Conservation (phyloP, 2,797 vertebrate genomes). For the Malurus leucopterus region DNA sequence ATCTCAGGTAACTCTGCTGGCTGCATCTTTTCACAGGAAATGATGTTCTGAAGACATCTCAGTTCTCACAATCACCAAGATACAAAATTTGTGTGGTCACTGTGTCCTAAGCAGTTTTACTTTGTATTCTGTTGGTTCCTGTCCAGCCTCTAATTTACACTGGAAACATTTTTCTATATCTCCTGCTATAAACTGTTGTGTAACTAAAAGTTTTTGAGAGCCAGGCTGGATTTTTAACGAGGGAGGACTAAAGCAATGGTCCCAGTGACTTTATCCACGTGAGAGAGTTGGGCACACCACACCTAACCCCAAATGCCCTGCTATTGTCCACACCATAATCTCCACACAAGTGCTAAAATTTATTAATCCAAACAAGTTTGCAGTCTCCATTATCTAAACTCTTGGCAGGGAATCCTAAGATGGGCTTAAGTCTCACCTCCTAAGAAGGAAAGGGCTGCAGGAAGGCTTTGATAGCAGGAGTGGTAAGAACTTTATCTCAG, state of each 20-base stretch:
- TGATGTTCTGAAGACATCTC: neutral
- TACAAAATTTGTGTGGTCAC: neutral
- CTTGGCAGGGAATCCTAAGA: constrained; percentile 7
- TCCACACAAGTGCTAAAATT: neutral
- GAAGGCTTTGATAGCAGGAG: neutral
- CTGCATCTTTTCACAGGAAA: neutral
- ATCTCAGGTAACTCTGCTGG: neutral
- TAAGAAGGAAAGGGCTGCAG: neutral
- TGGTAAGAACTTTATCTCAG: constrained; percentile 18
- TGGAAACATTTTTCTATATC: neutral
- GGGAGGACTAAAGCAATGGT: neutral
- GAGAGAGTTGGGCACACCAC: neutral
- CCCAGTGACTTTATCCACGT: accelerated
- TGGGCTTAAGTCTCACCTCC: constrained; percentile 5
- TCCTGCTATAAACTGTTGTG: neutral
- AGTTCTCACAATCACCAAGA: neutral
- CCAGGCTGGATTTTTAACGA: accelerated
- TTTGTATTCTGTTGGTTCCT: neutral
- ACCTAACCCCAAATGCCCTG: neutral
- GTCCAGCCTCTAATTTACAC: neutral
- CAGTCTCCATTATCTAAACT: neutral
- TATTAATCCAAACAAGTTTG: neutral
- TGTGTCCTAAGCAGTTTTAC: neutral
- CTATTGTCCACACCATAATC: neutral
- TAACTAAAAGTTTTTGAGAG: neutral